Conservation (phyloP, 2,888 invertebrate genomes). For the Drosophila mettleri region DNA sequence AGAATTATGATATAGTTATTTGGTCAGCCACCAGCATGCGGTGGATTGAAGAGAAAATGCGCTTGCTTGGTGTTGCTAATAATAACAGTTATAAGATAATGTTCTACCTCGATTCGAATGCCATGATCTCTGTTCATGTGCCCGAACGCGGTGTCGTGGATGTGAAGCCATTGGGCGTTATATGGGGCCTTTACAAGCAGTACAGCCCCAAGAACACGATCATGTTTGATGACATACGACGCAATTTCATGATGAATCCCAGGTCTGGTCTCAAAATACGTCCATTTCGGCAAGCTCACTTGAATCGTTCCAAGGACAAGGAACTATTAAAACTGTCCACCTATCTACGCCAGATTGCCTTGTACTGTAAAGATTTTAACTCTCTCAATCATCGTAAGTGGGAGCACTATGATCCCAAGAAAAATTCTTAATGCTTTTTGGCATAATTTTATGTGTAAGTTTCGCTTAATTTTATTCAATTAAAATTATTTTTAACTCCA, state of each 20-base stretch:
- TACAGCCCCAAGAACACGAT: constrained; percentile 96
- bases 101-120: constrained; percentile 95
- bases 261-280: constrained; percentile 95
- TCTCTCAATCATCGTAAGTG: constrained; percentile 95
- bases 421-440: constrained; percentile 49
- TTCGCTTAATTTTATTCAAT: constrained; percentile 69
- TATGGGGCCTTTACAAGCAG: constrained; percentile 97
- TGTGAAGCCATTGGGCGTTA: constrained; percentile 97
- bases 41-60: constrained; percentile 99
- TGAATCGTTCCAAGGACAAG: constrained; percentile 92
- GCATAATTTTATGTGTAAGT: constrained; percentile 44
- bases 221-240: constrained; percentile 98
- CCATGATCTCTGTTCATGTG: constrained; percentile 97
- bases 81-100: constrained; percentile 95
- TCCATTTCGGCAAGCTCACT: constrained; percentile 95
- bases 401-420: constrained; percentile 89
- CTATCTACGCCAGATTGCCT: constrained; percentile 93
- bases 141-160: constrained; percentile 96
- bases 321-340: constrained; percentile 92
- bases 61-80: constrained; percentile 92
- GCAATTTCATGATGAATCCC: constrained; percentile 99
- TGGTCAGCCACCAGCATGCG: constrained; percentile 99
- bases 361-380: constrained; percentile 92
- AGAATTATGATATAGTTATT: constrained; percentile 97
- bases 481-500: constrained; percentile 59